Percentiles rank a stretch among this genome's conserved stretches.
phyloP scores from a whole-genome alignment of 2,797 vertebrate genomes.

The Notolepis coatsorum region DNA sequence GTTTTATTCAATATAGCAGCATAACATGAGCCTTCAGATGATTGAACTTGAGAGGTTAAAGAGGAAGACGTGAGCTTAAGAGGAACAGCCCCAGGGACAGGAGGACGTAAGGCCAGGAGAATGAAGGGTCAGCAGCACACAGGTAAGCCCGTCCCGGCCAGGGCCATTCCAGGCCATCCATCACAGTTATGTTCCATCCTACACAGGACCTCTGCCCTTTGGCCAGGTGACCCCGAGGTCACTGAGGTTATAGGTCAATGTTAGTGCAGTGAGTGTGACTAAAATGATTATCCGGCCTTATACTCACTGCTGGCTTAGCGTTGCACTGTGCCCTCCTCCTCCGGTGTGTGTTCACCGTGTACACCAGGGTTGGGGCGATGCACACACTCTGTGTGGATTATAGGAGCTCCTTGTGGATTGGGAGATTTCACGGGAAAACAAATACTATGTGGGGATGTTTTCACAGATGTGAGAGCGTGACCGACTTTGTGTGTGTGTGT shows the following conservation, averaged over 20 bases:
- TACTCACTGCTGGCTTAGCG: not conserved
- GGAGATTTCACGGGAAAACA: slow-evolving; percentile 29
- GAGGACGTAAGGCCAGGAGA: not conserved
- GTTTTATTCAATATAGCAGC: not conserved
- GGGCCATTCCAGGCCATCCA: slow-evolving; percentile 32
- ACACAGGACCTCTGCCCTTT: not conserved
- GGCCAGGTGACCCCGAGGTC: slow-evolving; percentile 20
- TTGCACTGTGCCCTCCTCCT: not conserved
- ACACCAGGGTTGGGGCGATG: not conserved
- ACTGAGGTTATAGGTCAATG: slow-evolving; percentile 28
- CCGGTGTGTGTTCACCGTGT: not conserved
- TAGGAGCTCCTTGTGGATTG: not conserved
- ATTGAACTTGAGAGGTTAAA: slow-evolving; percentile 26
- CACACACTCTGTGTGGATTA: not conserved
- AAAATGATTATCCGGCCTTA: not conserved
- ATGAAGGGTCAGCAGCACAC: not conserved
- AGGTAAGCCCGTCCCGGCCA: not conserved
- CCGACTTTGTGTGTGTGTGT: slow-evolving; percentile 17
- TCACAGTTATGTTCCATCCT: slow-evolving; percentile 29
- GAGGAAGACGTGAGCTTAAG: not conserved
- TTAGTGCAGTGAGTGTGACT: slow-evolving; percentile 12
- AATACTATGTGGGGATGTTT: slow-evolving; percentile 45
- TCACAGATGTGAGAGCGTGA: slow-evolving; percentile 61
- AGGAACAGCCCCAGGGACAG: slow-evolving; percentile 22
- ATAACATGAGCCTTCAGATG: slow-evolving; percentile 4